Percentiles rank a stretch among this genome's conserved stretches.
These are phyloP conservation scores for Heliornis fulica DNA, from an alignment of 2,113 vertebrate genomes.

Conservation along the genomic window DNA sequence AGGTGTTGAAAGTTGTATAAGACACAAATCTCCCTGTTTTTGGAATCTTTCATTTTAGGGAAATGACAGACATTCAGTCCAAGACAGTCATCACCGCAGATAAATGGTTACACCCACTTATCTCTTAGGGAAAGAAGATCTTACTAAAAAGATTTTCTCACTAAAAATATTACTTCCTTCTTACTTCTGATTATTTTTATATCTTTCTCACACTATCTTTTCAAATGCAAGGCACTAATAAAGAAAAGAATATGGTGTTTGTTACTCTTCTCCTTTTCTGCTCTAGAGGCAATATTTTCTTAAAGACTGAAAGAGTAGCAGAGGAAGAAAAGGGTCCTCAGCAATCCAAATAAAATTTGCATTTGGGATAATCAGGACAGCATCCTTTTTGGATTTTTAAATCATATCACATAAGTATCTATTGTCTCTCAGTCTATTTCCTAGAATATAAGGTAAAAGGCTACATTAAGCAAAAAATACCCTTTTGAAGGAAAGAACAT, in stretches of 20 bases:
- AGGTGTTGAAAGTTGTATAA: background rate
- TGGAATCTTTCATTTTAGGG: background rate
- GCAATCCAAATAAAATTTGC: background rate
- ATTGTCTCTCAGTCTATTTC: background rate
- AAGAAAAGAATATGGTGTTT: background rate
- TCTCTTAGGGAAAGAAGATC: background rate
- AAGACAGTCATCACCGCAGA: background rate
- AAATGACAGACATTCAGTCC: background rate
- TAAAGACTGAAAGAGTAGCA: background rate
- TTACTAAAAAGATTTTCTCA: background rate
- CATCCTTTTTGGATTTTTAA: background rate
- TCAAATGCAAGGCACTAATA: background rate
- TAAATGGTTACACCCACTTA: background rate
- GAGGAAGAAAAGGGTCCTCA: background rate
- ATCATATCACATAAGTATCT: background rate
- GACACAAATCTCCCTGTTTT: background rate
- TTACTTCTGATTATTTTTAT: background rate
- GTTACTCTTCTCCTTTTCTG: background rate
- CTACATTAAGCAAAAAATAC: background rate
- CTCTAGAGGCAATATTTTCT: background rate
- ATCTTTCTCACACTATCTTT: background rate
- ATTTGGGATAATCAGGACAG: background rate
- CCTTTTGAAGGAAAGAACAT: background rate
- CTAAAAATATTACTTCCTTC: background rate
- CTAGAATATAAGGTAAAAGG: background rate